Evolutionary conservation across 2,888 invertebrate genomes (phyloP), one percentile per base, ranked within the genome.

Genomic region (Anodontia alba): DNA sequence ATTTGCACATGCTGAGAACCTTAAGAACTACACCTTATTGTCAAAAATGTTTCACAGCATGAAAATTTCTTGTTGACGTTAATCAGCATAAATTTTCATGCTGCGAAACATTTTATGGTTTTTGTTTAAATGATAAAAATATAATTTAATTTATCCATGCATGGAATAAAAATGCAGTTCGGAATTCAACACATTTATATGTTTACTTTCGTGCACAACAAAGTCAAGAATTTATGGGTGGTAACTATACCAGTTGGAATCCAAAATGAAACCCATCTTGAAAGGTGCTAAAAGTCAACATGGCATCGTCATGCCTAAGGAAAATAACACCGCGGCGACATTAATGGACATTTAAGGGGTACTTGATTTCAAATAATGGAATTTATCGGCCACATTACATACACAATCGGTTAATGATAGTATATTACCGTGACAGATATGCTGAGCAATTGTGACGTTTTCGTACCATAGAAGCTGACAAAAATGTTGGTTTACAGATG

Each of bases 291-390:
- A 62, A 62, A 62, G 62, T 62, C 62, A 62, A 62, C 62, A 62
- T 33, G 31, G 23, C 29, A 31, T 8, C 29, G 29, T 62, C 62
- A 17, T 62, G 33, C 29, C 2, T 33, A 15, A 33, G 57, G 62
- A 31, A 62, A 62, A 62, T 62, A 62, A 33, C 62, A 33, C 33
- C 33, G 33, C 10, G 43, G 7, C 78, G 88, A 86, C 88, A 75
- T 82, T 89, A 74, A 89, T 89, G 69, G 80, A 29, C 82, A 79
- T 86, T 89, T 85, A 89, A 89, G 77, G 87, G 82, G 87, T 83
- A 83, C 85, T 85, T 80, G 69, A 69, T 80, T 79, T 80, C 86
- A 79, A 81, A 72, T 80, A 84, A 81, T 75, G 78, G 86, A 81
- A 84, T 85, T 81, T 57, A 46, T 42, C 57, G 67, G 75, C 62